Evolutionary conservation across 2,888 invertebrate genomes (phyloP).

Genomic region (Monopis laevigella): DNA sequence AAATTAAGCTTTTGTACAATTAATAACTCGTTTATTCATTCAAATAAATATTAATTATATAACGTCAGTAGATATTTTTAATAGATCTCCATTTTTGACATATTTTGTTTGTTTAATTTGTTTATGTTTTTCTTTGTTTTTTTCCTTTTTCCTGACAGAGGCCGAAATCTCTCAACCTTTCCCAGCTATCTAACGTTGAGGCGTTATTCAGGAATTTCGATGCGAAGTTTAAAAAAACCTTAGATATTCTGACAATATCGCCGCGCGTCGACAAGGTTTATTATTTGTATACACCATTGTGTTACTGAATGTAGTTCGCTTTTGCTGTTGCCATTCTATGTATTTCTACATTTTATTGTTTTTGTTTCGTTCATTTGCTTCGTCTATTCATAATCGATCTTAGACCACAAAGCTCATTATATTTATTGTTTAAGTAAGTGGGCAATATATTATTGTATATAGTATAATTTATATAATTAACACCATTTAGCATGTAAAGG

Average conservation of each 20-base stretch:
- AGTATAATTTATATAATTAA: no score
- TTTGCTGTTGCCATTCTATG: constrained; percentile 9
- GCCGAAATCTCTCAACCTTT: constrained; percentile 61
- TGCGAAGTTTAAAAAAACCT: constrained; percentile 45
- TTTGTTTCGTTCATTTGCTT: constrained; percentile 20
- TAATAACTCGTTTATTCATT: no score
- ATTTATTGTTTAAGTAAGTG: no score
- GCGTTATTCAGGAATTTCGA: constrained; percentile 55
- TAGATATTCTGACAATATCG: constrained; percentile 51
- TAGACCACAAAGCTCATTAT: no score
- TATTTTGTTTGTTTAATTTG: background rate
- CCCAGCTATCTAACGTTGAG: constrained; percentile 54
- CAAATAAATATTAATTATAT: background rate
- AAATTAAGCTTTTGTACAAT: no score
- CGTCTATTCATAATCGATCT: no score
- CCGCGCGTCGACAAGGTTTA: constrained; percentile 53
- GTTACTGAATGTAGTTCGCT: no score
- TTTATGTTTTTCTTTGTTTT: constrained; percentile 4
- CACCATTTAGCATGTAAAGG: no score
- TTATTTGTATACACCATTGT: no score
- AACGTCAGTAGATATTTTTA: background rate
- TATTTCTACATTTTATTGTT: constrained; percentile 17
- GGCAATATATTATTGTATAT: no score
- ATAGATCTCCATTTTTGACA: background rate
- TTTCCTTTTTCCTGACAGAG: no score